Percentiles rank a stretch among this genome's conserved stretches.
Conservation (phyloP, 2,888 invertebrate species). For the Apodemia duryi region DNA sequence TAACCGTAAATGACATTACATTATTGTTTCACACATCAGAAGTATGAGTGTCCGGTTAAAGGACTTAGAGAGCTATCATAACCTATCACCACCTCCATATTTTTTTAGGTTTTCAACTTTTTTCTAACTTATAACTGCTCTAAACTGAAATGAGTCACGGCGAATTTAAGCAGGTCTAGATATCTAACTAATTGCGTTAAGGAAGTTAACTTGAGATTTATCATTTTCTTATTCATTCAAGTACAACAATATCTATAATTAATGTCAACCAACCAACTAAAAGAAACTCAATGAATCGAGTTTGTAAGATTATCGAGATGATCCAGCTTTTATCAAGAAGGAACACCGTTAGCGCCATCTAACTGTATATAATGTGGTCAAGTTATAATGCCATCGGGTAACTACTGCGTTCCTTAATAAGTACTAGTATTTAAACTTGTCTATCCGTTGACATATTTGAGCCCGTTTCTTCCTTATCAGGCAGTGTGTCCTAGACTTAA, state of each 20-base stretch:
- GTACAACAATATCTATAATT: not conserved
- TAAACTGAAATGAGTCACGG: too few species aligned
- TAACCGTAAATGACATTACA: too few species aligned
- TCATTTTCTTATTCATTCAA: not conserved
- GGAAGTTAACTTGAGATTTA: too few species aligned
- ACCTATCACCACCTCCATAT: too few species aligned
- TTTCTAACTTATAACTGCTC: too few species aligned
- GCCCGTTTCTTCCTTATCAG: slow-evolving; percentile 24
- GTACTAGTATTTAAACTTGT: slow-evolving; percentile 21
- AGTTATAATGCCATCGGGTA: slow-evolving; percentile 42
- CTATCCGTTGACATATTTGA: slow-evolving; percentile 28
- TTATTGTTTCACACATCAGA: too few species aligned
- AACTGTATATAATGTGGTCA: slow-evolving; percentile 45
- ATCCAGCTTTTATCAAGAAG: slow-evolving; percentile 17
- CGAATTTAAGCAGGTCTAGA: too few species aligned
- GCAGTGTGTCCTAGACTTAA: slow-evolving; percentile 13
- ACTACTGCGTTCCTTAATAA: slow-evolving; percentile 25
- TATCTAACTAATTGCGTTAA: too few species aligned
- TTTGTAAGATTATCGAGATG: slow-evolving; percentile 15
- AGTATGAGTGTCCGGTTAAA: too few species aligned
- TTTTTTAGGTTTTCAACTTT: too few species aligned
- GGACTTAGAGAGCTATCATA: too few species aligned
- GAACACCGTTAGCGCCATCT: slow-evolving; percentile 48
- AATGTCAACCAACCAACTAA: not conserved
- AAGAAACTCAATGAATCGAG: not conserved